Percentiles rank a stretch among this genome's conserved stretches.
These are phyloP conservation scores for Sinodicranocentrus sp. DNA, from an alignment of 2,888 invertebrate genomes.

Conservation along the genomic window DNA sequence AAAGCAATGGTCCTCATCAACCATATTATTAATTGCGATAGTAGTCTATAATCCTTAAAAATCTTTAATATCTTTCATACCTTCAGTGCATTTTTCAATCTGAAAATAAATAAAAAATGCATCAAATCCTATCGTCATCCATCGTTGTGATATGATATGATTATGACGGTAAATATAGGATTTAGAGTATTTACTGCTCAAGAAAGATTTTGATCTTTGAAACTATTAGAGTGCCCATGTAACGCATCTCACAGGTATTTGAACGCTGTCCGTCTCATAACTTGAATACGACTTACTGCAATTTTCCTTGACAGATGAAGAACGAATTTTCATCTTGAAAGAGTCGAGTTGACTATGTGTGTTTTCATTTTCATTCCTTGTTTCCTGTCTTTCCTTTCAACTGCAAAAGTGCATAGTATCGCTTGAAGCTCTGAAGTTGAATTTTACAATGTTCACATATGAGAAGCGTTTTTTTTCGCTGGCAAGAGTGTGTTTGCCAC, in stretches of 20 bases:
- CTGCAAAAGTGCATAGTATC: no score
- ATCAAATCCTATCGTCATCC: not conserved
- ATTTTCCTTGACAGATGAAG: constrained; percentile 5
- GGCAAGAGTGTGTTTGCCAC: not conserved
- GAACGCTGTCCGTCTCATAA: no score
- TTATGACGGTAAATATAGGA: not conserved
- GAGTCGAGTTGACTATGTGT: not conserved
- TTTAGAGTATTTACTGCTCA: not conserved
- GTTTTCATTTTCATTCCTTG: constrained; percentile 8
- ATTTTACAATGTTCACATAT: no score
- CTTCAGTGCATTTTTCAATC: not conserved
- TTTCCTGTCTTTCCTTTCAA: constrained; percentile 7
- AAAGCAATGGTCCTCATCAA: no score
- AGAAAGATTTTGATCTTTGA: constrained; percentile 8
- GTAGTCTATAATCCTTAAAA: not conserved
- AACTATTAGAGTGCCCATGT: not conserved
- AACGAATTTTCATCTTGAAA: not conserved
- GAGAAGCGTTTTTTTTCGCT: not conserved
- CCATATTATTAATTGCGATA: not conserved
- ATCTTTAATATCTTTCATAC: not conserved
- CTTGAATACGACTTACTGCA: not conserved
- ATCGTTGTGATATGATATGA: not conserved
- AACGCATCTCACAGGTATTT: no score
- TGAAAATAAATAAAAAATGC: not conserved
- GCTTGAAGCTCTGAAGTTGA: no score